A percentile compares a stretch with the other conserved stretches of the same genome.
These are phyloP conservation scores for Anoplopoma fimbria DNA, from an alignment of 2,113 vertebrate species.

Conservation along the genomic window DNA sequence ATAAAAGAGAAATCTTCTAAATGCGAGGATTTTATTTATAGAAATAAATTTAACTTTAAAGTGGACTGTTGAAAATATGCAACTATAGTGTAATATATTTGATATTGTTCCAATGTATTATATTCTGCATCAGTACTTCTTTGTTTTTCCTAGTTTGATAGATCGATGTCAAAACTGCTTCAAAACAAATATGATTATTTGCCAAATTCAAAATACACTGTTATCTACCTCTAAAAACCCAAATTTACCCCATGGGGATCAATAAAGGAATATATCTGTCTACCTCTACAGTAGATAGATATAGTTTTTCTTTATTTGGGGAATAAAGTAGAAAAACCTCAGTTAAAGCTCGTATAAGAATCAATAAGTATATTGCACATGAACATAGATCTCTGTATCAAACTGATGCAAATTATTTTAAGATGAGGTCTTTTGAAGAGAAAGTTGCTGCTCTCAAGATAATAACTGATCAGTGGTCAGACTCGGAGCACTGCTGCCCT, in stretches of 20 bases:
- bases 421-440: too few relatives aligned
- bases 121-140: background rate
- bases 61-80: too few relatives aligned
- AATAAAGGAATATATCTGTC: too few relatives aligned
- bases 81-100: too few relatives aligned
- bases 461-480: background rate
- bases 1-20: too few relatives aligned
- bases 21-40: too few relatives aligned
- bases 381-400: background rate
- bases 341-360: background rate
- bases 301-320: background rate
- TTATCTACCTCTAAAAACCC: too few relatives aligned
- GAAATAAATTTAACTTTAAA: too few relatives aligned
- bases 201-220: background rate
- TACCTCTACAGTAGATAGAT: too few relatives aligned
- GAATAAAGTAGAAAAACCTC: background rate
- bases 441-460: too few relatives aligned
- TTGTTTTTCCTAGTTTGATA: background rate
- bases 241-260: too few relatives aligned
- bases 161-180: background rate
- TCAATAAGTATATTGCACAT: background rate
- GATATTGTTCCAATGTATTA: background rate
- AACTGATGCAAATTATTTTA: background rate
- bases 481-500: constrained; percentile 7
- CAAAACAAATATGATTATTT: background rate